A percentile compares a stretch with the other conserved stretches of the same genome.
Evolutionary conservation across 2,113 vertebrate genomes (phyloP).

Genomic region (Phrynosoma platyrhinos): DNA sequence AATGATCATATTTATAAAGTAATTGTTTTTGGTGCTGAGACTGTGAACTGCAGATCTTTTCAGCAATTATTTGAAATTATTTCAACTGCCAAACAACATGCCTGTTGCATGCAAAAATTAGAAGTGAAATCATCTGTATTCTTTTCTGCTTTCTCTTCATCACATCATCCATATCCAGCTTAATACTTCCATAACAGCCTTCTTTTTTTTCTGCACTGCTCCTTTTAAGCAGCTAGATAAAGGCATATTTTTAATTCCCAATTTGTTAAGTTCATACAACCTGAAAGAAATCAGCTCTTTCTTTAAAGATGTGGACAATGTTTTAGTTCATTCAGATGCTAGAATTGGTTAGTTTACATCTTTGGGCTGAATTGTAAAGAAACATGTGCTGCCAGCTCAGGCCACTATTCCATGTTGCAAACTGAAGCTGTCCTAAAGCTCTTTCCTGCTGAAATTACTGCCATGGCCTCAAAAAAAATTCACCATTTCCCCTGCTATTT

Average conservation of each 20-base stretch:
- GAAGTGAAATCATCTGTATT: slow-evolving; percentile 8
- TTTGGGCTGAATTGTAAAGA: neutral
- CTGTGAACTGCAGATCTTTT: neutral
- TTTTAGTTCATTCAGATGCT: neutral
- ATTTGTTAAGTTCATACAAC: neutral
- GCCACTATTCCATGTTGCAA: neutral
- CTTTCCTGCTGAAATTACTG: neutral
- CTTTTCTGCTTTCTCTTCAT: neutral
- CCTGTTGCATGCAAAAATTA: slow-evolving; percentile 3
- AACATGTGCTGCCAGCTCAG: neutral
- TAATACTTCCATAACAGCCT: neutral
- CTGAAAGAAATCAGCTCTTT: neutral
- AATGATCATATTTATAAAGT: slow-evolving; percentile 24
- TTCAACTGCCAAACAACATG: neutral
- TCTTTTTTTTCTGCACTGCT: neutral
- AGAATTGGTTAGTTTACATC: neutral
- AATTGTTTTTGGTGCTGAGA: slow-evolving; percentile 12
- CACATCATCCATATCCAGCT: neutral
- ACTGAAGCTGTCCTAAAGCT: neutral
- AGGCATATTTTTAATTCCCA: neutral
- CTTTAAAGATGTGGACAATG: neutral
- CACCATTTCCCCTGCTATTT: neutral
- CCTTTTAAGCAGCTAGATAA: neutral
- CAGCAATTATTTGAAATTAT: slow-evolving; percentile 21
- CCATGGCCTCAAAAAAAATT: neutral